A percentile compares a stretch with the other conserved stretches of the same genome.
Conservation (phyloP, 2,797 vertebrate species). For the Tarsius wallacei region DNA sequence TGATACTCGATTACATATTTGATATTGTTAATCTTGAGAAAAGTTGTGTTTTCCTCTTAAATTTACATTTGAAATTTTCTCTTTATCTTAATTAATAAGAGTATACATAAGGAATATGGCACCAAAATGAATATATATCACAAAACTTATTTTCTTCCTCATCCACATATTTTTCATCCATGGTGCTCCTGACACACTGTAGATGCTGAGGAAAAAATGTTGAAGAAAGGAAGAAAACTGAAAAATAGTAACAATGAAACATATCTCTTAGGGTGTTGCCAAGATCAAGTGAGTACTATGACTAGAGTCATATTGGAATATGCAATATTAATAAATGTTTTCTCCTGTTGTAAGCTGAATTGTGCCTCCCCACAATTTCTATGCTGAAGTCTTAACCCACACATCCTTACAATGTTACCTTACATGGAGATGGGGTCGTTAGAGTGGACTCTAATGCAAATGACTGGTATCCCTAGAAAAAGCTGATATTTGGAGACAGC, state of each 20-base stretch:
- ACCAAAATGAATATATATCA: not conserved
- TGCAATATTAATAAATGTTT: not conserved
- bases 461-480: not conserved
- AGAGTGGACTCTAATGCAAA: not conserved
- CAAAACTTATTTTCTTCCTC: not conserved
- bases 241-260: not conserved
- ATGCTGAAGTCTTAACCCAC: not conserved
- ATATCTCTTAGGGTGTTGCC: not conserved
- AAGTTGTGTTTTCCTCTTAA: not conserved
- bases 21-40: not conserved
- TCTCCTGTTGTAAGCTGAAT: not conserved
- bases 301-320: not conserved
- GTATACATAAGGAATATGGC: not conserved
- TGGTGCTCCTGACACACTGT: not conserved
- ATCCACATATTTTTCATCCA: not conserved
- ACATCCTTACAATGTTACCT: not conserved
- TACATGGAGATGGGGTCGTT: not conserved
- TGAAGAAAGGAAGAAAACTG: not conserved
- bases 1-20: constrained; percentile 1
- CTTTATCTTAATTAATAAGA: not conserved
- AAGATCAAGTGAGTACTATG: not conserved
- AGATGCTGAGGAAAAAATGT: not conserved
- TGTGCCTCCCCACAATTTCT: not conserved
- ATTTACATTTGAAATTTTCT: constrained; percentile 33
- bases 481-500: not conserved